Conservation (phyloP, 2,888 invertebrate genomes). For the Phengaris arion region DNA sequence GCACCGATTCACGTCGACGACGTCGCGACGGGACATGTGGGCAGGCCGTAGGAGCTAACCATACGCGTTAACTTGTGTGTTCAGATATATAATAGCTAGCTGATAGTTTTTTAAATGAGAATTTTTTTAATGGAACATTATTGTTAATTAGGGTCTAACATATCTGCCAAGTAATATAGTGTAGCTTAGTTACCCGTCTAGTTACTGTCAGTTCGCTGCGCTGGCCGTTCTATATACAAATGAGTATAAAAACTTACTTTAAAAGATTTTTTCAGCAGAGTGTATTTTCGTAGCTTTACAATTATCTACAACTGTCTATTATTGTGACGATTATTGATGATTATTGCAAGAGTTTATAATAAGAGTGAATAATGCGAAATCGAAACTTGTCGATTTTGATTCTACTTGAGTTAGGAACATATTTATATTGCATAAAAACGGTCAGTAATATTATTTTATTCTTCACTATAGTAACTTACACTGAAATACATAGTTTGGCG, state of each 20-base stretch:
- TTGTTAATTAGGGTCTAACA: slow-evolving; percentile 45
- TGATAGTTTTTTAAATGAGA: slow-evolving; percentile 33
- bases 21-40: background rate
- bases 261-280: background rate
- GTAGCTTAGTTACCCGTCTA: slow-evolving; percentile 54
- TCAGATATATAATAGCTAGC: slow-evolving; percentile 39
- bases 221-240: background rate
- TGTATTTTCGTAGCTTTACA: background rate
- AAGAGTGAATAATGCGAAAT: no score
- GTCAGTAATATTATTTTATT: background rate
- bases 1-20: background rate
- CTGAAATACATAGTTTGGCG: background rate
- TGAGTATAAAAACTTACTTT: background rate
- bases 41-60: slow-evolving; percentile 33
- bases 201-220: background rate
- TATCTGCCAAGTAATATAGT: slow-evolving; percentile 58
- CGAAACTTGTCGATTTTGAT: background rate
- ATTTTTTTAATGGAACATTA: slow-evolving; percentile 35
- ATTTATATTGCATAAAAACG: background rate
- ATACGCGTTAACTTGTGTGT: slow-evolving; percentile 38
- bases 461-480: background rate
- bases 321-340: no score
- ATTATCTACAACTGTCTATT: background rate
- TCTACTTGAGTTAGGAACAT: background rate
- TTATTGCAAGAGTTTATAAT: no score